Percentiles rank a stretch among this genome's conserved stretches.
phyloP scores from a whole-genome alignment of 1,140 invertebrate species.

The Neodiprion pinetum region DNA sequence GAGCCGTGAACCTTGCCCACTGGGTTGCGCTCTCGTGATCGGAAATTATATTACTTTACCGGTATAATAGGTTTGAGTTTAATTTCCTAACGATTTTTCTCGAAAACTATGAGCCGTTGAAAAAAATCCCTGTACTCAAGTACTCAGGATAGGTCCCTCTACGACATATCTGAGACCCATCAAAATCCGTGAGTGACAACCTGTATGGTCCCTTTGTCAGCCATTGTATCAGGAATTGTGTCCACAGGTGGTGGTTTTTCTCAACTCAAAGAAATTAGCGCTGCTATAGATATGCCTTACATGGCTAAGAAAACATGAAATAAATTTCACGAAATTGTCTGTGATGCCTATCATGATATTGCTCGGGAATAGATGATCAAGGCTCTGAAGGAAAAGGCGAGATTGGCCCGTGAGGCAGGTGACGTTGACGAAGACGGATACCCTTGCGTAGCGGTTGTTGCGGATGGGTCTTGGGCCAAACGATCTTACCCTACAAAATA shows the following conservation, averaged over 20 bases:
- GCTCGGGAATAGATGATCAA: constrained; percentile 31
- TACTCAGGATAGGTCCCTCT: too few species aligned
- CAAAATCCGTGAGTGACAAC: too few species aligned
- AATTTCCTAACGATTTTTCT: too few species aligned
- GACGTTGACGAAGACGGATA: constrained; percentile 43
- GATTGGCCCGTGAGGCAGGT: constrained; percentile 36
- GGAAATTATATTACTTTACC: too few species aligned
- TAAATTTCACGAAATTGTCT: constrained; percentile 27
- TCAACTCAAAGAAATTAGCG: constrained; percentile 19
- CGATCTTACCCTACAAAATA: constrained; percentile 44
- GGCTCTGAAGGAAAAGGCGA: constrained; percentile 40
- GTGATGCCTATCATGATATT: constrained; percentile 25
- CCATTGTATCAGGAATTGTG: constrained; percentile 22
- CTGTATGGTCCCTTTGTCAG: background rate
- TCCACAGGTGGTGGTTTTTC: constrained; percentile 22
- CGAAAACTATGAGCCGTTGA: too few species aligned
- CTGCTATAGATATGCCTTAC: constrained; percentile 30
- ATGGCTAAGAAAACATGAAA: constrained; percentile 30
- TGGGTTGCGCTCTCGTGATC: too few species aligned
- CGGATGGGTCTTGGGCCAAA: constrained; percentile 48
- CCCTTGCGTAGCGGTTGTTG: constrained; percentile 45
- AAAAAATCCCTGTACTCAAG: too few species aligned
- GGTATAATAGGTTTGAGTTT: too few species aligned
- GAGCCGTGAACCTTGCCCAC: too few species aligned
- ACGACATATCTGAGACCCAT: too few species aligned